Evolutionary conservation across 2,888 invertebrate genomes (phyloP).

Genomic region (Chydorus sphaericus): DNA sequence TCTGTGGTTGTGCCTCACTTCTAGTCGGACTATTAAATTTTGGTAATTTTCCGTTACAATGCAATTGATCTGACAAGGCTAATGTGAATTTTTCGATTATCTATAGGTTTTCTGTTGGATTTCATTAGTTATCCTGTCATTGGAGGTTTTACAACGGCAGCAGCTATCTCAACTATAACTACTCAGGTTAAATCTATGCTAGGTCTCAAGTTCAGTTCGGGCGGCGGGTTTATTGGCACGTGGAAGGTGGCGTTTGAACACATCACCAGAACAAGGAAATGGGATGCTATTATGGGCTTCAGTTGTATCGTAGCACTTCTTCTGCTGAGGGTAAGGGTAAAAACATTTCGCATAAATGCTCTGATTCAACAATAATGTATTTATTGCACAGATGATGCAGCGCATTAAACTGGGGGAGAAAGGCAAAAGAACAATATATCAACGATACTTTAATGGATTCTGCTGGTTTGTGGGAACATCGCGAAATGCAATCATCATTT

Average conservation of each 20-base stretch:
- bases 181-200: constrained; percentile 61
- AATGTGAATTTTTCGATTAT: too few relatives aligned
- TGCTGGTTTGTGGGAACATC: constrained; percentile 56
- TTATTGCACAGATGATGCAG: not conserved
- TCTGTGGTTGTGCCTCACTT: constrained; percentile 64
- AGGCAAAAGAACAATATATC: not conserved
- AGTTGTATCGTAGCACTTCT: constrained; percentile 56
- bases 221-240: constrained; percentile 50
- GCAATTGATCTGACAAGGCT: too few relatives aligned
- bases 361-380: too few relatives aligned
- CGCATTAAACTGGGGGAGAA: not conserved
- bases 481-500: constrained; percentile 64
- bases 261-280: constrained; percentile 46
- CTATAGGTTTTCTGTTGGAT: constrained; percentile 68
- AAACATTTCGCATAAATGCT: not conserved
- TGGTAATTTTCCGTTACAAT: constrained; percentile 46
- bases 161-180: constrained; percentile 66
- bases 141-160: constrained; percentile 69
- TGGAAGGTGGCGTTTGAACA: constrained; percentile 49
- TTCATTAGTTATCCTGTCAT: constrained; percentile 77
- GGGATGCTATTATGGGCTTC: constrained; percentile 56
- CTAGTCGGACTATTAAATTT: constrained; percentile 67
- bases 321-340: constrained; percentile 49
- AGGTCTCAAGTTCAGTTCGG: constrained; percentile 48
- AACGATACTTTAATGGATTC: constrained; percentile 38